Base-by-base conservation (phyloP, 2,888 invertebrate genomes). In the Lasioglossum villosulum region DNA sequence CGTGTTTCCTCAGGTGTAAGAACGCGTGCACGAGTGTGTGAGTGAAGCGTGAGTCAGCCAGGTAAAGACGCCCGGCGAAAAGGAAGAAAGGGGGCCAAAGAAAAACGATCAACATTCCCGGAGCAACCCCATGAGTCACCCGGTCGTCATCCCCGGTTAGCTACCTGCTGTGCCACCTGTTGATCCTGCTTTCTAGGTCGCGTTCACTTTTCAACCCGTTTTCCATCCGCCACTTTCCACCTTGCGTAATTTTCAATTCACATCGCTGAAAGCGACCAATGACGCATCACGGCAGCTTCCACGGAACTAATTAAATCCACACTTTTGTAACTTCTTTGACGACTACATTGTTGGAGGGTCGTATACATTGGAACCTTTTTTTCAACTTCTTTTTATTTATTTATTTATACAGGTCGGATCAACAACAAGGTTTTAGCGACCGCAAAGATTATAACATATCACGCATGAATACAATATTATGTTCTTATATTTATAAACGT, bases 111-210 rank as follows among this genome's bases (percentile, higher is more conserved):
- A 90, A 92, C 93, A 93, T 93, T 93, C 93, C 88, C 85, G 90
- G 93, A 90, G 93, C 92, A 93, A 93, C 93, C 93, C 93, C 93
- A 90, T 93, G 93, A 93, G 90, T 93, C 93, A 93, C 89, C 92
- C 89, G 86, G 84, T 91, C 91, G 87, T 90, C 93, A 92, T 92
- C 92, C 92, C 89, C 59, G 74, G 80, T 82, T 82, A 71, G 79
- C 87, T 92, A 93, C 93, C 93, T 93, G 92, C 91, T 83, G 78
- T 83, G 78, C 91, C 93, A 93, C 93, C 93, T 93, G 93, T 93
- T 93, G 93, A 92, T 78, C 82, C 77, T 68, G 52, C 80, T 81
- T 87, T 89, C 80, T 84, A 80, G 87, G 85, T 86, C 89, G 88
- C 81, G 83, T 78, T 82, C 72, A 68, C 76, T 27, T 48, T 83